Evolutionary conservation across 2,797 vertebrate species (phyloP).

Genomic region (Aphelocoma californica): DNA sequence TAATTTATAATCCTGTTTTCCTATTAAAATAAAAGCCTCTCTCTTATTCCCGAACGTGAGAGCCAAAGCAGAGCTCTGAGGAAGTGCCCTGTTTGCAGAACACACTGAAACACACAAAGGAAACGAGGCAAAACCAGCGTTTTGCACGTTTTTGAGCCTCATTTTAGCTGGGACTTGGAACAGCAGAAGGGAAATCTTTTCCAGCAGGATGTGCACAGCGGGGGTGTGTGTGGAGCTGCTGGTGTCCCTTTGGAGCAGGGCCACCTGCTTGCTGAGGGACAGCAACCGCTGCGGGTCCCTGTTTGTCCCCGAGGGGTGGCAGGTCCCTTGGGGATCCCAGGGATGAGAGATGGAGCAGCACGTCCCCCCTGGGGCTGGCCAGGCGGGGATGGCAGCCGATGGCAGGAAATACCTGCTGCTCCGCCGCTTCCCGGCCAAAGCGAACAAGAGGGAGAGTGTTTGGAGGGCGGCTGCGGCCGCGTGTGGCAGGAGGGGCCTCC

Average conservation of each 20-base stretch:
- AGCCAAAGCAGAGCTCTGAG: conserved; percentile 43
- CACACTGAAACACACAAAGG: conserved; percentile 46
- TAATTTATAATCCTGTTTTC: conserved; percentile 40
- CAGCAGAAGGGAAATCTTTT: conserved; percentile 43
- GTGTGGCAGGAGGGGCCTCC: conserved; percentile 35
- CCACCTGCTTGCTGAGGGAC: not conserved
- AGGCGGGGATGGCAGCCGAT: not conserved
- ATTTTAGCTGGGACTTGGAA: conserved; percentile 36
- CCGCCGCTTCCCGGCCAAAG: not conserved
- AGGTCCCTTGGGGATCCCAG: not conserved
- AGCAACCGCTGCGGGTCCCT: not conserved
- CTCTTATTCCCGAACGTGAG: conserved; percentile 22
- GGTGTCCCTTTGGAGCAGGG: conserved; percentile 19
- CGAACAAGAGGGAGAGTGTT: conserved; percentile 51
- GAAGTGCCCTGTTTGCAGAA: conserved; percentile 59
- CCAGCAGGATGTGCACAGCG: conserved; percentile 42
- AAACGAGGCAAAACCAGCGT: conserved; percentile 28
- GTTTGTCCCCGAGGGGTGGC: not conserved
- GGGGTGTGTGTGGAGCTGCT: not conserved
- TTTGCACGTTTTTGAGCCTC: conserved; percentile 56
- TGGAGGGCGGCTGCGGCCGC: not conserved
- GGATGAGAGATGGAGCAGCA: not conserved
- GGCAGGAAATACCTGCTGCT: conserved; percentile 65
- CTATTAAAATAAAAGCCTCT: conserved; percentile 41
- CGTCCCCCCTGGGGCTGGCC: not conserved